A percentile compares a stretch with the other conserved stretches of the same genome.
phyloP scores from a whole-genome alignment of 2,113 vertebrate species.

The Phyllostomus hastatus region DNA sequence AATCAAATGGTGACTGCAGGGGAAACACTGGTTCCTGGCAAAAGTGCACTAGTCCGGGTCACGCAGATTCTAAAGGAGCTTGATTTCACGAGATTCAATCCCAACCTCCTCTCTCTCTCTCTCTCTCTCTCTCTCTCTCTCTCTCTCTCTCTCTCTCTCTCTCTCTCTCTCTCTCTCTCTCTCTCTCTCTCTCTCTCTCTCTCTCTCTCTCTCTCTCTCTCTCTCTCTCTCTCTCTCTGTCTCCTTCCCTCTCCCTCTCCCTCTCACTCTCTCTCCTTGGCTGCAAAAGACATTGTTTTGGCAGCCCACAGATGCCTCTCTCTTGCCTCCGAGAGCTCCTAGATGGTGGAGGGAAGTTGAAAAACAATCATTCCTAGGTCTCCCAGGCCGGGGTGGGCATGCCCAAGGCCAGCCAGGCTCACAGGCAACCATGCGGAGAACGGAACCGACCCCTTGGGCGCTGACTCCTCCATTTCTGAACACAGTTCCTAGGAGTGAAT shows the following conservation, averaged over 20 bases:
- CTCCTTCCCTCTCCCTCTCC: too few relatives aligned
- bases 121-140: neutral
- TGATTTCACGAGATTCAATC: neutral
- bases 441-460: neutral
- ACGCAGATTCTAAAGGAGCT: neutral
- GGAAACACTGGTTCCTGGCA: neutral
- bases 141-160: too few relatives aligned
- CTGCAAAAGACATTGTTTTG: neutral
- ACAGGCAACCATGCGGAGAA: neutral
- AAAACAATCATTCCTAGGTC: neutral
- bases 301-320: neutral
- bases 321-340: neutral
- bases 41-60: constrained; percentile 38
- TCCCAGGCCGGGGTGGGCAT: neutral
- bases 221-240: too few relatives aligned
- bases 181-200: too few relatives aligned
- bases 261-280: neutral
- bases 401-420: neutral
- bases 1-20: constrained; percentile 47
- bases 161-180: too few relatives aligned
- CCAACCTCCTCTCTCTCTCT: neutral
- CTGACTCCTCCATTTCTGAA: neutral
- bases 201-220: neutral
- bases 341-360: constrained; percentile 5
- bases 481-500: neutral